A percentile compares a stretch with the other conserved stretches of the same genome.
Evolutionary conservation across 1,140 invertebrate genomes (phyloP).

Genomic region (Bombus affinis): DNA sequence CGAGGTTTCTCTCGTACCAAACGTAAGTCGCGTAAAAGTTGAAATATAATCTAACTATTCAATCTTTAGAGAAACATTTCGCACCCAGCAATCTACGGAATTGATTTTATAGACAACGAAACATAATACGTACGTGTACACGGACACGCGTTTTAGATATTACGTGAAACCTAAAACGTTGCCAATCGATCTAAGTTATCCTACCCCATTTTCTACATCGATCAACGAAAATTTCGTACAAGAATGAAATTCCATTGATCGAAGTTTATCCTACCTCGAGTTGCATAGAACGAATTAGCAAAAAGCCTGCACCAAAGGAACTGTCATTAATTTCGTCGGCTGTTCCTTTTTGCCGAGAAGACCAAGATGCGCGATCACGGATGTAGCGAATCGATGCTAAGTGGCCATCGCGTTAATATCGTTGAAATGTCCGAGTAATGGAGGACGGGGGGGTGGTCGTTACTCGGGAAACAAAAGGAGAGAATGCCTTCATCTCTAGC

Average conservation of each 20-base stretch:
- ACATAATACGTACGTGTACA: not conserved
- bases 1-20: no score
- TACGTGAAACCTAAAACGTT: not conserved
- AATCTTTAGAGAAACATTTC: no score
- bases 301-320: not conserved
- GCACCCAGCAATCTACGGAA: no score
- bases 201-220: not conserved
- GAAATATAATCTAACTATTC: no score
- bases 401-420: conserved; percentile 53
- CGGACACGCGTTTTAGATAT: not conserved
- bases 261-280: not conserved
- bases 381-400: conserved; percentile 23
- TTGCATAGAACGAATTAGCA: not conserved
- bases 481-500: conserved; percentile 10
- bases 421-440: conserved; percentile 56
- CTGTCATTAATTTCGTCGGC: not conserved
- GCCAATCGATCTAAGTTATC: not conserved
- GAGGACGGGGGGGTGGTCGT: conserved; percentile 42
- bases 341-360: not conserved
- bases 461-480: conserved; percentile 67
- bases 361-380: no score
- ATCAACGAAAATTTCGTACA: not conserved
- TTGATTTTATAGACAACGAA: no score
- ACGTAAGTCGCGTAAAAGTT: no score
- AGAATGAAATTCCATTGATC: not conserved